Base-by-base conservation (phyloP, 2,113 vertebrate genomes). In the Ceyx margarethae region DNA sequence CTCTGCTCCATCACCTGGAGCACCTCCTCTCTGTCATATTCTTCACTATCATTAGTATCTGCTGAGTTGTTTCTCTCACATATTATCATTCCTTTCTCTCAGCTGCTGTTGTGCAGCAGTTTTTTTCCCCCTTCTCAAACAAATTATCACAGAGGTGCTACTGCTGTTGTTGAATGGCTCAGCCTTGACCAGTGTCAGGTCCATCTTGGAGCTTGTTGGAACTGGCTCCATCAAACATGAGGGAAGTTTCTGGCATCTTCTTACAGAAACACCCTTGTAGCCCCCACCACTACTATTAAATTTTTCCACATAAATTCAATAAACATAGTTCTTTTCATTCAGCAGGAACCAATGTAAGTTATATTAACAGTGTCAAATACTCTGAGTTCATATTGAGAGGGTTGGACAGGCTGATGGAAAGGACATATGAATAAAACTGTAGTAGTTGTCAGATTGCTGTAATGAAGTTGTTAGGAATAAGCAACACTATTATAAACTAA, bases 161-260 rank as follows among this genome's bases (percentile, higher is more conserved):
- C 5, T 2, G 5, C 26, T 3, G 1, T 6, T 4, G 1, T 15
- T 35, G 42, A 46, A 25, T 29, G 62, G 16, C 16, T 61, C 5
- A 12, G 23, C 15, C 6, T 77, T 35, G 53, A 9, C 20, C 35
- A 35, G 31, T 5, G 3, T 28, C 2, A 3, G 5, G 4, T 37
- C 43, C 4, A 2, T 18, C 18, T 51, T 77, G 25, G 18, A 67
- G 1, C 8, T 1, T 3, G 23, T 37, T 66, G n/a, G 15, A 5
- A 13, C 9, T 35, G 29, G 10, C 5, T 65, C 15, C 72, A 4
- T 23, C 0, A 0, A 8, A 40, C 21, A 40, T 9, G 6, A 4
- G 15, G 33, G 9, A 74, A 67, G 10, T 6, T 68, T n/a, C 54
- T 75, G 46, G 13, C 6, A 46, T 6, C 37, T 54, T 48, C 40